Evolutionary conservation across 2,797 vertebrate species (phyloP), one percentile per base, ranked within the genome.

Genomic region (Tapera naevia): DNA sequence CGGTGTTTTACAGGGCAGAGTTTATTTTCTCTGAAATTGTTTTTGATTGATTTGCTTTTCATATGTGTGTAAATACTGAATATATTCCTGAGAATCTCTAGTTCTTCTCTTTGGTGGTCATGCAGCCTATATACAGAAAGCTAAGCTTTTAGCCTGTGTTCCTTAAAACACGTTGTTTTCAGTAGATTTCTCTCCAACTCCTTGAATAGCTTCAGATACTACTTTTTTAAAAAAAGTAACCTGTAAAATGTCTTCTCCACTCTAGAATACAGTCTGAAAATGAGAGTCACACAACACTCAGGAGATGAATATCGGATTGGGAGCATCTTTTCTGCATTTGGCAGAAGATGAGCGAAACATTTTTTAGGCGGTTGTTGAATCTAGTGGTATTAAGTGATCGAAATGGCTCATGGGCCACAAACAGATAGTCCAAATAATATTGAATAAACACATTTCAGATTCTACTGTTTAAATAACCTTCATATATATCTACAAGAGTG

Each of bases 1-100:
- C 5, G 0, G 13, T 78, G 39, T 69, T 93, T 75, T 4, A 3
- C 46, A 39, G 32, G 85, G 53, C 17, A 82, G 28, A 85, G 33
- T 19, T 61, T 89, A 53, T 91, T 97, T 83, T 75, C 74, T 46
- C 54, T 89, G 57, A 71, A 71, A 73, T 57, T 28, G 7, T 30
- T 90, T 95, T 83, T 93, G 4, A 70, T 91, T 56, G 23, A 53
- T 79, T 89, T 93, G 13, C 30, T 88, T 93, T 93, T 82, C 27
- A 45, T 78, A 50, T 24, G 3, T 82, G 39, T 57, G 33, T 41
- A 80, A 81, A 92, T 17, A 66, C 17, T 32, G 43, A 80, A 53
- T 22, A 6, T 33, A 48, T 82, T 87, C 41, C 74, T 67, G 32
- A 80, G 24, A 12, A 67, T 78, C 43, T 82, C 64, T 37, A 39